Evolutionary conservation across 1,140 invertebrate species (phyloP).

Genomic region (Drosophila eugracilis): DNA sequence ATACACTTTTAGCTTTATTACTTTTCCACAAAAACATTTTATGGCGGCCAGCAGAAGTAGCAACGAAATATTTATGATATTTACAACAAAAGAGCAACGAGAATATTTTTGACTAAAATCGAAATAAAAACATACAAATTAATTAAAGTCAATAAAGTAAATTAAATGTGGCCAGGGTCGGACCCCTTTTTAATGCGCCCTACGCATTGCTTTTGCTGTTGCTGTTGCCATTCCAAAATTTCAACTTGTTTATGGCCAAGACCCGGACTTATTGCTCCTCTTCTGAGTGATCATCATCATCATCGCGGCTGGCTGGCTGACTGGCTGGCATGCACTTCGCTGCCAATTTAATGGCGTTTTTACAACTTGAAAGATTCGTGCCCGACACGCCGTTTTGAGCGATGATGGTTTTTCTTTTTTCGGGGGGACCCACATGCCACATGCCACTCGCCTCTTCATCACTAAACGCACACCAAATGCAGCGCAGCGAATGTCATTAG

Average conservation of each 20-base stretch:
- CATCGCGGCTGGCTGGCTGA: slow-evolving; percentile 46
- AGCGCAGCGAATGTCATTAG: slow-evolving; percentile 83
- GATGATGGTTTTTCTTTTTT: slow-evolving; percentile 53
- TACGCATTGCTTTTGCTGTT: slow-evolving; percentile 52
- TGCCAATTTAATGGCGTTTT: slow-evolving; percentile 84
- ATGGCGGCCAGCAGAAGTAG: slow-evolving; percentile 40
- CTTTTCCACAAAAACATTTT: slow-evolving; percentile 57
- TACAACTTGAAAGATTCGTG: slow-evolving; percentile 84
- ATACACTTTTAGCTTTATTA: slow-evolving; percentile 59
- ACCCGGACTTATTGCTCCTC: slow-evolving; percentile 6
- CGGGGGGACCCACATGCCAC: slow-evolving; percentile 16
- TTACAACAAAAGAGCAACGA: slow-evolving; percentile 66
- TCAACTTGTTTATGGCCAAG: slow-evolving; percentile 50
- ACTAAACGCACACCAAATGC: slow-evolving; percentile 78
- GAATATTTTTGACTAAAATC: slow-evolving; percentile 65
- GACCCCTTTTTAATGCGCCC: slow-evolving; percentile 61
- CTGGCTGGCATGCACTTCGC: slow-evolving; percentile 73
- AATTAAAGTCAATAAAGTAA: slow-evolving; percentile 79
- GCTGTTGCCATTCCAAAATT: not conserved
- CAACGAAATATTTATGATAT: slow-evolving; percentile 81
- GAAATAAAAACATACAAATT: slow-evolving; percentile 84
- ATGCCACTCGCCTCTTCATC: not conserved
- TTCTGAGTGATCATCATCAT: slow-evolving; percentile 37
- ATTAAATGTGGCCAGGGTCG: slow-evolving; percentile 47
- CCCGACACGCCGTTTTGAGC: slow-evolving; percentile 79